Base-by-base conservation (phyloP, 2,113 vertebrate species). In the Pedionomus torquatus region DNA sequence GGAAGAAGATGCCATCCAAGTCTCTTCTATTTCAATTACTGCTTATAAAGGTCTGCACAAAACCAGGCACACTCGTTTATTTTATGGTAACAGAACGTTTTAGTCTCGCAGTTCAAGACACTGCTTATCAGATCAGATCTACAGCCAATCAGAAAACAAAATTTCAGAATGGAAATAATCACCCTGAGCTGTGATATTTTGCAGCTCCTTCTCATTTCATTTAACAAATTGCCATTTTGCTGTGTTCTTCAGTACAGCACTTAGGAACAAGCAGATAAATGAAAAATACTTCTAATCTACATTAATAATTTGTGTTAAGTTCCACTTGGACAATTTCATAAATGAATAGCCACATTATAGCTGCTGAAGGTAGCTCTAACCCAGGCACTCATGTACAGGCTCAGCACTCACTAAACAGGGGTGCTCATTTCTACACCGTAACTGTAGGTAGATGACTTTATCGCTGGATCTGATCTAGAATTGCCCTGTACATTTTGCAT, bases 251-350 rank as follows among this genome's bases (percentile, higher is more conserved):
- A 86, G 61, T 11, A 52, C 19, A 66, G 44, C 66, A 79, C 75
- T 78, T 85, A 66, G 16, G 54, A 86, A 81, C 85, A 95, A 83
- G 79, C 43, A 94, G 58, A 89, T 92, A 88, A 87, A 88, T 78
- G 58, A 92, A 89, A 90, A 92, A 58, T 74, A 83, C 39, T 80
- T 94, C 85, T 88, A 86, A 95, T 86, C 82, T 88, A 83, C 71
- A 55, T 54, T 92, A 93, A 90, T 93, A 58, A 94, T 70, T 76
- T 94, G 85, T 93, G 60, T 94, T 77, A 95, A 74, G 72, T 93
- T 97, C 71, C 71, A 86, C 93, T 88, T 90, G 88, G 79, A 89
- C 51, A 88, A 81, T 66, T 96, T 90, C 24, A 60, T 63, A 95
- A 92, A 95, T 70, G 60, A 96, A 94, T 77, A 93, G 76, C 58